Evolutionary conservation across 2,113 vertebrate genomes (phyloP), one percentile per base, ranked within the genome.

Genomic region (Pavo muticus): DNA sequence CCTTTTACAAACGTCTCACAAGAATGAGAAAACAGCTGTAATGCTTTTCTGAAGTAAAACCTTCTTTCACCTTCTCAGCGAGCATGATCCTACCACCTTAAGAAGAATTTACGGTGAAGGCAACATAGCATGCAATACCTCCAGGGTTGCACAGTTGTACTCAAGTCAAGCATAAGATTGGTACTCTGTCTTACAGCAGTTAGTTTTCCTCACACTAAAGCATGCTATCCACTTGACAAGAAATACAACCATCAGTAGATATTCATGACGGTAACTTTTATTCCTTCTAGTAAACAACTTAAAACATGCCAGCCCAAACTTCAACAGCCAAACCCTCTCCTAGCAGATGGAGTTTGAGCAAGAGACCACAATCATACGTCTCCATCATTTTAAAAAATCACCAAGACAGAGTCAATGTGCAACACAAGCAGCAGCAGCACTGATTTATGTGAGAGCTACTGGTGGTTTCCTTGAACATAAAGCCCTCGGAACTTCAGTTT

Each of bases 401-500:
- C 44, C 39, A 56, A 68, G 30, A 40, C 35, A 57, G 56, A 88
- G 69, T 23, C 90, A 84, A 86, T 4, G 35, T 23, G 21, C 67
- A 75, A 84, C 27, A 10, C n/a, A 87, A 79, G 84, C 80, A 84
- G 72, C 57, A 92, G 67, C 70, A 91, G 59, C 61, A 86, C 0
- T 63, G 73, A 91, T 73, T 88, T 88, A 84, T 54, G 27, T 42
- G 75, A 91, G 48, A 88, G n/a, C 39, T 61, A 69, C 42, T 23
- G 52, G 48, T 64, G 42, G 10, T 18, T 95, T 91, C 76, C 83
- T 93, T 88, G 81, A 93, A 50, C 64, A 84, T 72, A 87, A 95
- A 93, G 73, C 84, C 71, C 90, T 94, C 60, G 85, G 71, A 88
- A 83, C 60, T 77, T 87, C 60, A 59, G 79, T 85, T 87, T 73